Evolutionary conservation across 2,113 vertebrate genomes (phyloP).

Genomic region (Microcebus griseorufus): DNA sequence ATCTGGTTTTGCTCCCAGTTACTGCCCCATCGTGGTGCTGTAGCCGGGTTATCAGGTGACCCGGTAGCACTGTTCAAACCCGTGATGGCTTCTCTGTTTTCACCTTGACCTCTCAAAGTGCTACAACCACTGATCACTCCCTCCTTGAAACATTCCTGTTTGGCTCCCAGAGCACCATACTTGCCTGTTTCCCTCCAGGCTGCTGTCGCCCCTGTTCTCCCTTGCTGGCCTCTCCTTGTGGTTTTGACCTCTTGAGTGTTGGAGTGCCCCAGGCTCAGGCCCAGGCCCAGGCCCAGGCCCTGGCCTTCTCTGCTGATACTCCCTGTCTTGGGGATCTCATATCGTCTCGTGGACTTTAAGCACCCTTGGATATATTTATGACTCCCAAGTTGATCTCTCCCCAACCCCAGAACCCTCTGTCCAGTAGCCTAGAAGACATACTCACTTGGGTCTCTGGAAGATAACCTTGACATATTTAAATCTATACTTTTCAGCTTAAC

Average conservation of each 20-base stretch:
- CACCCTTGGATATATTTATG: too few species aligned
- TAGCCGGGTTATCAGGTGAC: rapidly evolving
- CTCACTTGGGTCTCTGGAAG: background rate
- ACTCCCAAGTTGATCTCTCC: background rate
- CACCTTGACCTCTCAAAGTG: rapidly evolving
- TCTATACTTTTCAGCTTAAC: background rate
- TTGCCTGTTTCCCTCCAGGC: background rate
- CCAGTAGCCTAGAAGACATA: too few species aligned
- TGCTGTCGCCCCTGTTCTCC: rapidly evolving
- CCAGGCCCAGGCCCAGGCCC: background rate
- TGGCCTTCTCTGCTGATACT: background rate
- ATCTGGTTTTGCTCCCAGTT: background rate
- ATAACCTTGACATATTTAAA: background rate
- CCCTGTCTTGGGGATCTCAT: background rate
- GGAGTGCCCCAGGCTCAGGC: background rate
- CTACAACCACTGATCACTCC: background rate
- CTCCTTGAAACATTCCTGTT: rapidly evolving
- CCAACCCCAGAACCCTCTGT: background rate
- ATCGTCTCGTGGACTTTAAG: background rate
- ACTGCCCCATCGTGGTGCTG: background rate
- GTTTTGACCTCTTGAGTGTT: background rate
- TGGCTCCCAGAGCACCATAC: background rate
- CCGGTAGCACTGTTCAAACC: background rate
- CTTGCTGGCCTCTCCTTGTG: background rate
- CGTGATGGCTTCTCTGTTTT: background rate